phyloP scores from a whole-genome alignment of 2,113 vertebrate genomes.

The Noturus placidus region DNA sequence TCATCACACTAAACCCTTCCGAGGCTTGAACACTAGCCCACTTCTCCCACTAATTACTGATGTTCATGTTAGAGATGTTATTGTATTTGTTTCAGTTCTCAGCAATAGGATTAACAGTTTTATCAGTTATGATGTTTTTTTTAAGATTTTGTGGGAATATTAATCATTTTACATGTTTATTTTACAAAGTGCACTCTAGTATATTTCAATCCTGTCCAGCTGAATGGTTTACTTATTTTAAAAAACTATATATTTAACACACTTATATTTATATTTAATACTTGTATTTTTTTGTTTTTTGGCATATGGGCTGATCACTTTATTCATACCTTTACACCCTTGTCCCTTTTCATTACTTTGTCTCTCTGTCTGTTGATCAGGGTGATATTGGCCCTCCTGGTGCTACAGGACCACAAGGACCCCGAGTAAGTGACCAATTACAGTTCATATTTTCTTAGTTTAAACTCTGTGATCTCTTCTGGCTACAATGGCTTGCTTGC shows the following conservation, averaged over 20 bases:
- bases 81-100: background rate
- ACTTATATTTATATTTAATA: too few species aligned
- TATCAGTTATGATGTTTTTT: background rate
- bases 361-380: constrained; percentile 66
- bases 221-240: background rate
- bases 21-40: background rate
- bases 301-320: background rate
- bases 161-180: background rate
- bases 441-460: background rate
- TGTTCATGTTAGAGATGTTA: background rate
- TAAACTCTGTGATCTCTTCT: background rate
- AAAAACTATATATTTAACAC: background rate
- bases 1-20: background rate
- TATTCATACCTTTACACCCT: background rate
- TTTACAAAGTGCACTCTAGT: background rate
- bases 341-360: constrained; percentile 2
- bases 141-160: background rate
- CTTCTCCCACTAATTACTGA: background rate
- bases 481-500: background rate
- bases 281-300: background rate
- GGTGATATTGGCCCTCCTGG: constrained; percentile 81
- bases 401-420: constrained; percentile 73
- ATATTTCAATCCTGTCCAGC: background rate
- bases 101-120: background rate
- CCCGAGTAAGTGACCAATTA: constrained; percentile 69